Evolutionary conservation across 2,888 invertebrate species (phyloP).

Genomic region (Agrypnus murinus): DNA sequence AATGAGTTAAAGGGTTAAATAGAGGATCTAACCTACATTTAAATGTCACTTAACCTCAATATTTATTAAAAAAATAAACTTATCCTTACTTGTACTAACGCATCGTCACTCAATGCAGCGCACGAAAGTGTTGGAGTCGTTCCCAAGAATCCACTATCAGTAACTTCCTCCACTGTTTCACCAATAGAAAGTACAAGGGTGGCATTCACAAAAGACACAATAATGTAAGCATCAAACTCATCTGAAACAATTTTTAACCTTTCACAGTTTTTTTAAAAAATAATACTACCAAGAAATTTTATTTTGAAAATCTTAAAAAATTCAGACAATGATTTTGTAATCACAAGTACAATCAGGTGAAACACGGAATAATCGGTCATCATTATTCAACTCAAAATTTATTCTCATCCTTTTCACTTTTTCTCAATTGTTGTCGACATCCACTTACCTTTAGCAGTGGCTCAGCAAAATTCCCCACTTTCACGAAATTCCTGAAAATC

Average conservation of each 20-base stretch:
- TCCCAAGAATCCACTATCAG: constrained; percentile 98
- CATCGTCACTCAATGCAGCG: constrained; percentile 97
- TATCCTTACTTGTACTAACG: constrained; percentile 92
- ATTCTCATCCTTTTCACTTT: too few relatives aligned
- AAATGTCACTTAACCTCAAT: background rate
- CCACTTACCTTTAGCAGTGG: constrained; percentile 42
- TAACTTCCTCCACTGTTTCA: constrained; percentile 99
- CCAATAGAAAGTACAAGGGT: constrained; percentile 99
- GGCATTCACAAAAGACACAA: constrained; percentile 99
- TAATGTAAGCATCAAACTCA: constrained; percentile 99
- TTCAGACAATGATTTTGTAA: constrained; percentile 58
- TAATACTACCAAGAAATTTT: background rate
- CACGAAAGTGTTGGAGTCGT: constrained; percentile 99
- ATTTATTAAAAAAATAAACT: too few relatives aligned
- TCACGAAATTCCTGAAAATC: constrained; percentile 69
- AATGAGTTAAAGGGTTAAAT: background rate
- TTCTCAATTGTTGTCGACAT: background rate
- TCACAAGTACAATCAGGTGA: constrained; percentile 68
- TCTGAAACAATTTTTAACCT: constrained; percentile 85
- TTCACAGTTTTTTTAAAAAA: constrained; percentile 18
- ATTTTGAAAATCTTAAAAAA: background rate
- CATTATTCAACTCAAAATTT: constrained; percentile 57
- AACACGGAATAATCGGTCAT: constrained; percentile 69
- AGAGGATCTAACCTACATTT: too few relatives aligned
- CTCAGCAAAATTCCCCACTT: constrained; percentile 30